Evolutionary conservation across 1,140 invertebrate genomes (phyloP).

Genomic region (Calliopsis andreniformis): DNA sequence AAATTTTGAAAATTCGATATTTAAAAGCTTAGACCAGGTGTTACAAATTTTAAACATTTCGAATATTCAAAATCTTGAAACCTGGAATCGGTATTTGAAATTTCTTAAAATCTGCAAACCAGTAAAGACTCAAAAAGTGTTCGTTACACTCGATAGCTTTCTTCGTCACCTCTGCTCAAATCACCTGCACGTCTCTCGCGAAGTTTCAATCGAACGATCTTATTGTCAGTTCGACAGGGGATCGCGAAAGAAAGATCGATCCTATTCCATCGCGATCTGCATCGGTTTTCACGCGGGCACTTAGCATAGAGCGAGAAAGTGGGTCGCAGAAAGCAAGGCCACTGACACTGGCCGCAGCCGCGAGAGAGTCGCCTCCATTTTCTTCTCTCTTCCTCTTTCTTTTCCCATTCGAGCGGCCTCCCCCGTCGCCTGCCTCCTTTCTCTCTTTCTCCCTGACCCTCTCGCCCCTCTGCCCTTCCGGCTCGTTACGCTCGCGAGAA

Average conservation of each 20-base stretch:
- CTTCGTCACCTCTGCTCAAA: neutral
- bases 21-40: too few relatives aligned
- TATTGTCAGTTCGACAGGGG: too few relatives aligned
- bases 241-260: neutral
- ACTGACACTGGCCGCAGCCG: conserved; percentile 77
- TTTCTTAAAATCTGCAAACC: too few relatives aligned
- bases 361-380: conserved; percentile 67
- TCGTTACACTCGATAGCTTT: too few relatives aligned
- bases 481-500: conserved; percentile 56
- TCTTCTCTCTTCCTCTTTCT: conserved; percentile 51
- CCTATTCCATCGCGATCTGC: neutral
- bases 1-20: too few relatives aligned
- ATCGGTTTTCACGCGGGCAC: conserved; percentile 30
- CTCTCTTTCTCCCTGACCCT: conserved; percentile 32
- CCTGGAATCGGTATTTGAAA: too few relatives aligned
- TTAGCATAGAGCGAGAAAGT: conserved; percentile 74
- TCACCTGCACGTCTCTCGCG: too few relatives aligned
- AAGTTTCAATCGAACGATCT: neutral
- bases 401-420: conserved; percentile 34
- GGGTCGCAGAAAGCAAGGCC: conserved; percentile 82
- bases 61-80: too few relatives aligned
- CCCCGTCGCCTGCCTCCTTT: conserved; percentile 64
- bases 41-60: too few relatives aligned
- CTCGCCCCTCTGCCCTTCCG: neutral
- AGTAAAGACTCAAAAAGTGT: too few relatives aligned